phyloP scores from a whole-genome alignment of 2,113 vertebrate species.

The Dasyprocta punctata region DNA sequence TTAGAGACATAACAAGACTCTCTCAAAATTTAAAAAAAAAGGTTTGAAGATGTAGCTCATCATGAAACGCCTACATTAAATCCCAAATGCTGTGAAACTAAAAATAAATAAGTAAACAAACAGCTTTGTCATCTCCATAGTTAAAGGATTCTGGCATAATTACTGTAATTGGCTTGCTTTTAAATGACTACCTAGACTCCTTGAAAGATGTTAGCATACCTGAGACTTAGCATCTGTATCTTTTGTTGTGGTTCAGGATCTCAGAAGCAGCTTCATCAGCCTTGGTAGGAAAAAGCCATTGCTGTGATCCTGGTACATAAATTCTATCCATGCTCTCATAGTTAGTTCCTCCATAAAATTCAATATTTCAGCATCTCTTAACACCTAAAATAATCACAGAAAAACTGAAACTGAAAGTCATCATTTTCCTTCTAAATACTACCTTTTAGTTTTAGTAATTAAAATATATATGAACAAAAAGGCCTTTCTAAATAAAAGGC shows the following conservation, averaged over 20 bases:
- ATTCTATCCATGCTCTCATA: not conserved
- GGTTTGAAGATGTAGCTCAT: not conserved
- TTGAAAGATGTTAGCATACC: not conserved
- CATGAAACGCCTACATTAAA: not conserved
- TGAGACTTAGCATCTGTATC: not conserved
- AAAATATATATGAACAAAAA: slow-evolving; percentile 43
- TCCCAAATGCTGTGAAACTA: not conserved
- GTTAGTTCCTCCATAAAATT: not conserved
- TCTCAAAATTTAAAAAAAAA: not conserved
- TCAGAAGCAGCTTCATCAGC: not conserved
- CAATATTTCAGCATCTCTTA: not conserved
- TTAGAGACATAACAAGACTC: not conserved
- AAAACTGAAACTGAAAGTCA: not conserved
- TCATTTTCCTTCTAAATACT: slow-evolving; percentile 25
- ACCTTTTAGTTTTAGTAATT: slow-evolving; percentile 36
- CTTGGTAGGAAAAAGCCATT: rapidly evolving
- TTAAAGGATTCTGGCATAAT: not conserved
- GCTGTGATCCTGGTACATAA: not conserved
- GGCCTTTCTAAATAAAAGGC: not conserved
- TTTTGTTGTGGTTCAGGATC: not conserved
- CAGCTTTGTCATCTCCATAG: not conserved
- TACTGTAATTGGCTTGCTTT: not conserved
- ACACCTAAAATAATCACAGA: not conserved
- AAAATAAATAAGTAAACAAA: not conserved
- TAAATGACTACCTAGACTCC: not conserved